Percentiles rank a stretch among this genome's conserved stretches.
Conservation (phyloP, 2,113 vertebrate species). For the Cyanoramphus novaezelandiae region DNA sequence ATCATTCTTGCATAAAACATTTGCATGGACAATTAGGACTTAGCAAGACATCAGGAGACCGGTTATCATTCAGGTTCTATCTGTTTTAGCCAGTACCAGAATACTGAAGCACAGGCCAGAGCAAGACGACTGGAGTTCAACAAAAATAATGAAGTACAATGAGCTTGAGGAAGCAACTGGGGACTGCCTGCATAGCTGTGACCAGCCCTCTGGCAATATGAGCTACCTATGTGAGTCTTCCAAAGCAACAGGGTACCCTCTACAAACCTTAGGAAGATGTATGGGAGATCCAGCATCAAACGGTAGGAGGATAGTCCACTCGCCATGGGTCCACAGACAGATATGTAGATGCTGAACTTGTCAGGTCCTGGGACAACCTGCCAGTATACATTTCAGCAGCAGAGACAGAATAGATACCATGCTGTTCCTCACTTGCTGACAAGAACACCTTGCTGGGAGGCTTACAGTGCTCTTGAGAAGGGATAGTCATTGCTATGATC, state of each 20-base stretch:
- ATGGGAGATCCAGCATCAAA: background rate
- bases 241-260: background rate
- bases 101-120: background rate
- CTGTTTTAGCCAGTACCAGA: background rate
- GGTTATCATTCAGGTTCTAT: background rate
- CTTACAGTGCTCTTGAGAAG: background rate
- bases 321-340: fast-evolving
- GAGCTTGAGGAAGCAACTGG: background rate
- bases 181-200: background rate
- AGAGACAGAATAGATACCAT: background rate
- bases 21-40: background rate
- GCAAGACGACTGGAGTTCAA: background rate
- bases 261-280: background rate
- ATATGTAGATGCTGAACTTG: background rate
- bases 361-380: background rate
- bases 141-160: background rate
- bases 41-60: background rate
- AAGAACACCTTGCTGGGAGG: background rate
- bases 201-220: background rate
- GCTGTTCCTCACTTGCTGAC: background rate
- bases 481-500: background rate
- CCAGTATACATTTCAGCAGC: background rate
- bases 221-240: background rate
- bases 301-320: background rate
- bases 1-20: background rate